Evolutionary conservation across 2,113 vertebrate genomes (phyloP).

Genomic region (Pavo muticus): DNA sequence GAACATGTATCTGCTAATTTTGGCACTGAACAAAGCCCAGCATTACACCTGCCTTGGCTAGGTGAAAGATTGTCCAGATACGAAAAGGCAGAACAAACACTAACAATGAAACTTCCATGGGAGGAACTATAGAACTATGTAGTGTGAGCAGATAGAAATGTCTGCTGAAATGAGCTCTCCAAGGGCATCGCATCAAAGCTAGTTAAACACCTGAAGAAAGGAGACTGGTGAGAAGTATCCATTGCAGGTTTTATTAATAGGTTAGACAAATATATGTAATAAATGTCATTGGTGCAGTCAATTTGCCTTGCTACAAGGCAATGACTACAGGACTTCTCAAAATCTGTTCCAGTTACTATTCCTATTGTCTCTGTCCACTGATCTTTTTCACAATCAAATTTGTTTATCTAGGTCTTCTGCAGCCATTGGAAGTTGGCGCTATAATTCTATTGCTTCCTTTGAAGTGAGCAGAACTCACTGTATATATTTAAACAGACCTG

Average conservation of each 20-base stretch:
- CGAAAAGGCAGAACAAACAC: constrained; percentile 29
- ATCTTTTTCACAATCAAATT: background rate
- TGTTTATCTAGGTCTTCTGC: background rate
- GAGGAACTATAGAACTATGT: background rate
- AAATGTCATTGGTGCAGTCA: background rate
- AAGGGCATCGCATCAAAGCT: background rate
- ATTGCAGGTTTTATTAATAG: background rate
- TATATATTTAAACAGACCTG: too few species aligned
- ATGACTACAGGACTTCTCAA: background rate
- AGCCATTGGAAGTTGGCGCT: background rate
- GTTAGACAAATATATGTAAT: background rate
- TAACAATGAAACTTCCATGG: constrained; percentile 25
- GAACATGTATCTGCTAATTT: constrained; percentile 43
- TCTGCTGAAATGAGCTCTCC: background rate
- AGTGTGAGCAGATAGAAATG: background rate
- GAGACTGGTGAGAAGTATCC: background rate
- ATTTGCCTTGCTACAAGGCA: background rate
- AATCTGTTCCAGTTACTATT: background rate
- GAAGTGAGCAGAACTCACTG: background rate
- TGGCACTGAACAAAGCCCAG: background rate
- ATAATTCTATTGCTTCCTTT: background rate
- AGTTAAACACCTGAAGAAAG: background rate
- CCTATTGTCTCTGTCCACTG: background rate
- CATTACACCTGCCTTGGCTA: constrained; percentile 44
- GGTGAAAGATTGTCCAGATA: constrained; percentile 48